A percentile compares a stretch with the other conserved stretches of the same genome.
These are phyloP conservation scores for Upupa epops DNA, from an alignment of 2,113 vertebrate genomes.

Conservation along the genomic window DNA sequence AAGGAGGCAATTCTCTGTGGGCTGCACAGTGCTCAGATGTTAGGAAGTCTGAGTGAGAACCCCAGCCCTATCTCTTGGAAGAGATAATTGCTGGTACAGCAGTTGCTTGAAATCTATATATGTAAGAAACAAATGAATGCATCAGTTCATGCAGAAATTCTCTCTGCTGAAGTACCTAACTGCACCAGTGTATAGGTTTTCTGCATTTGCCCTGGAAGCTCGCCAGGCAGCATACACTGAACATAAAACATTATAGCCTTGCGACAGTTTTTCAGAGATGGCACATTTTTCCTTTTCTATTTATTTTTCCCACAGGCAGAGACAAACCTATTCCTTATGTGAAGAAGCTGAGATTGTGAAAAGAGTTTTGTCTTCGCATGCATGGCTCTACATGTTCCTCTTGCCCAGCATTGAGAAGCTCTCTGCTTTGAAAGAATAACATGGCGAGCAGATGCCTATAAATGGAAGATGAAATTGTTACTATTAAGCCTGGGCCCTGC, in stretches of 20 bases:
- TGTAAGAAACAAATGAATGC: background rate
- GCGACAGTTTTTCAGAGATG: background rate
- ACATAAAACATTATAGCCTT: background rate
- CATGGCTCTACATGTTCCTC: background rate
- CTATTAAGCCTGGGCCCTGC: constrained; percentile 38
- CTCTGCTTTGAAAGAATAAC: constrained; percentile 65
- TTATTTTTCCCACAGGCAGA: constrained; percentile 7
- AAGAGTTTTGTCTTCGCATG: background rate
- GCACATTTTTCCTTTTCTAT: background rate
- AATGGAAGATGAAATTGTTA: constrained; percentile 77
- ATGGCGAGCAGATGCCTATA: constrained; percentile 72
- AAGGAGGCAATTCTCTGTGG: background rate
- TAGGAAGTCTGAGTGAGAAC: background rate
- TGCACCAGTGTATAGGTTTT: background rate
- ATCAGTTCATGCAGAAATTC: background rate
- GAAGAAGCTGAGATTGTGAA: background rate
- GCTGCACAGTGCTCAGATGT: background rate
- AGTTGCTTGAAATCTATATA: background rate
- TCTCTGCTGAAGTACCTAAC: background rate
- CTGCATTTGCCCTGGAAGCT: constrained; percentile 12
- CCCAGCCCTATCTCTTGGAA: background rate
- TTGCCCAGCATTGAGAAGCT: constrained; percentile 20
- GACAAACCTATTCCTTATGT: constrained; percentile 23
- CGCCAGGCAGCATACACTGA: background rate
- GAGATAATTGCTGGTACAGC: background rate